Evolutionary conservation across 2,888 invertebrate genomes (phyloP).

Genomic region (Nipponacmea schrenckii): DNA sequence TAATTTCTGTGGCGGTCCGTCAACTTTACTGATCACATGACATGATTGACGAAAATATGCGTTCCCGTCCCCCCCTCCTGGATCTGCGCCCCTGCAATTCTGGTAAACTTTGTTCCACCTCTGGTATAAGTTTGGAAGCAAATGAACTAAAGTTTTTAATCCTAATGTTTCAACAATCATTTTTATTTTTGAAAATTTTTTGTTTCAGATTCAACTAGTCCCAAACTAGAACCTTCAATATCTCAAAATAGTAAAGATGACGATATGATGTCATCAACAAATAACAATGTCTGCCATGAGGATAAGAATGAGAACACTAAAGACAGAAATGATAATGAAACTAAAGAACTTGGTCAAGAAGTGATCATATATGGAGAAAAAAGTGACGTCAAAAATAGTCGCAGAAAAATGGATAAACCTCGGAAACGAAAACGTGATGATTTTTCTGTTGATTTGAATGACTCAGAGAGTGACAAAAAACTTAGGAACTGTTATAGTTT

Average conservation of each 20-base stretch:
- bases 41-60: too few species aligned
- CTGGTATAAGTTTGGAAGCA: too few species aligned
- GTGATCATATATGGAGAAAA: not conserved
- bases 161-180: too few species aligned
- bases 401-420: slow-evolving; percentile 65
- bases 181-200: too few species aligned
- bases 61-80: too few species aligned
- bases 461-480: not conserved
- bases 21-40: too few species aligned
- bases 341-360: slow-evolving; percentile 6
- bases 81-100: too few species aligned
- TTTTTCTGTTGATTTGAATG: not conserved
- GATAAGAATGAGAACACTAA: not conserved
- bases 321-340: not conserved
- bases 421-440: slow-evolving; percentile 49
- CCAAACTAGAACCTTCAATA: not conserved
- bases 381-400: slow-evolving; percentile 49
- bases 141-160: too few species aligned
- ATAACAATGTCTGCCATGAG: not conserved
- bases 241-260: slow-evolving; percentile 15
- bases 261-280: not conserved
- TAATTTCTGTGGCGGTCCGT: too few species aligned
- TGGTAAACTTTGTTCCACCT: too few species aligned
- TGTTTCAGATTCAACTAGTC: too few species aligned
- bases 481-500: not conserved